phyloP scores from a whole-genome alignment of 2,888 invertebrate species.

The Sicus ferrugineus region DNA sequence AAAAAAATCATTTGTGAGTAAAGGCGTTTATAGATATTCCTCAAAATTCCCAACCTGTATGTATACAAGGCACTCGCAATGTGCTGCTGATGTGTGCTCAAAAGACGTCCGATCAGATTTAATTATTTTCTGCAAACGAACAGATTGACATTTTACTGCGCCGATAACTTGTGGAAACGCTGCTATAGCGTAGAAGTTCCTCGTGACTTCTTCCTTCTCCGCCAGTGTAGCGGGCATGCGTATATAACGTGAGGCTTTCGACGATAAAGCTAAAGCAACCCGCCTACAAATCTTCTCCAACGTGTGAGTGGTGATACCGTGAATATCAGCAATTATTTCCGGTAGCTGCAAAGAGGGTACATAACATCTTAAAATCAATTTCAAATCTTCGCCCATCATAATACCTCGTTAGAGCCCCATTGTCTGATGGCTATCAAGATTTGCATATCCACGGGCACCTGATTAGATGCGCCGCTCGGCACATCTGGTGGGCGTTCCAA shows the following conservation, averaged over 20 bases:
- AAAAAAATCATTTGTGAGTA: neutral
- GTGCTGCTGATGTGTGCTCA: neutral
- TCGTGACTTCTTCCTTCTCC: slow-evolving; percentile 54
- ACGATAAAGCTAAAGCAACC: slow-evolving; percentile 51
- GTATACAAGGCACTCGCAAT: slow-evolving; percentile 20
- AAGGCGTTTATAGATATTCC: neutral
- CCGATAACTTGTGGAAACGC: slow-evolving; percentile 58
- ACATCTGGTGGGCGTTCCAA: slow-evolving; percentile 33
- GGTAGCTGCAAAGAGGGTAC: slow-evolving; percentile 46
- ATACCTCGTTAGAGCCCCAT: slow-evolving; percentile 57
- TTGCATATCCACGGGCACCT: slow-evolving; percentile 56
- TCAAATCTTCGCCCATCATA: slow-evolving; percentile 7
- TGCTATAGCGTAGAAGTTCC: slow-evolving; percentile 52
- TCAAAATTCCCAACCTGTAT: slow-evolving; percentile 29
- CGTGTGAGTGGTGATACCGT: slow-evolving; percentile 51
- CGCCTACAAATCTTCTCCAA: slow-evolving; percentile 53
- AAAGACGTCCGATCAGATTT: slow-evolving; percentile 1
- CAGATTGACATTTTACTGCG: slow-evolving; percentile 41
- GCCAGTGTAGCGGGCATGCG: slow-evolving; percentile 57
- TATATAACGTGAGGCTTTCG: slow-evolving; percentile 56
- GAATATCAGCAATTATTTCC: slow-evolving; percentile 49
- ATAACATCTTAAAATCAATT: neutral
- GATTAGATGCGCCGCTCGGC: slow-evolving; percentile 39
- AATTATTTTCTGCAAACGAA: slow-evolving; percentile 8
- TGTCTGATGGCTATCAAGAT: slow-evolving; percentile 52